Base-by-base conservation (phyloP, 1,140 invertebrate species). In the Drosophila pseudoananassae region DNA sequence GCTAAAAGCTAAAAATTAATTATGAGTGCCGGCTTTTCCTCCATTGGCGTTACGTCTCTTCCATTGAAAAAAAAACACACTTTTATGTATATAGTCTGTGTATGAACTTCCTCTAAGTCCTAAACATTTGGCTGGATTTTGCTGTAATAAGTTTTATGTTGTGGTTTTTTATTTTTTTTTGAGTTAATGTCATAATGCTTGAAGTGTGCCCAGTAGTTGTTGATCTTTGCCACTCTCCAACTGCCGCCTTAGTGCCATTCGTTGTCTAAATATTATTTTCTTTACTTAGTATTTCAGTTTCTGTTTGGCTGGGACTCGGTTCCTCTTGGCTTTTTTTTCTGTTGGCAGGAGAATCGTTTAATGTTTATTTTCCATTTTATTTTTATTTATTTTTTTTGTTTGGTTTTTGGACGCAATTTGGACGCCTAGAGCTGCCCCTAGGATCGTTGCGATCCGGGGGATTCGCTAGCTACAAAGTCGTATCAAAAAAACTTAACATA, bases 381-480 rank as follows among this genome's bases (percentile, higher is more conserved):
- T 14, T 2, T 0, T 27, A 6, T 27, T 40, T 15, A 15, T 14
- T 14, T 14, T 40, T 40, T 43, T 2, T 1, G 14, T 43, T 43
- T 15, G 3, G 4, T 72, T 69, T 20, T 64, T 83, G 81, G 78
- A 87, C 82, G 81, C 77, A 81, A 81, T 80, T 73, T 73, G 51
- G 58, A 85, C 61, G 77, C 68, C 70, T 71, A 50, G 72, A 65
- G 78, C 79, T 56, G 50, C 59, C 57, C 63, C 20, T 20, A 27
- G 31, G 27, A 54, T 70, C 74, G 56, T 60, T 54, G 31, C 58
- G 53, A 82, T 70, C 55, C 54, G 66, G 59, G 71, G 80, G 53
- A 74, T 87, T 84, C 53, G 72, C 81, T 87, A 85, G 56, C 81
- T 85, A 85, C 73, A 85, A 85, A 87, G 65, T 85, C 56, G 81